Evolutionary conservation across 2,797 vertebrate species (phyloP), one percentile per base, ranked within the genome.

Genomic region (Sitta carolinensis): DNA sequence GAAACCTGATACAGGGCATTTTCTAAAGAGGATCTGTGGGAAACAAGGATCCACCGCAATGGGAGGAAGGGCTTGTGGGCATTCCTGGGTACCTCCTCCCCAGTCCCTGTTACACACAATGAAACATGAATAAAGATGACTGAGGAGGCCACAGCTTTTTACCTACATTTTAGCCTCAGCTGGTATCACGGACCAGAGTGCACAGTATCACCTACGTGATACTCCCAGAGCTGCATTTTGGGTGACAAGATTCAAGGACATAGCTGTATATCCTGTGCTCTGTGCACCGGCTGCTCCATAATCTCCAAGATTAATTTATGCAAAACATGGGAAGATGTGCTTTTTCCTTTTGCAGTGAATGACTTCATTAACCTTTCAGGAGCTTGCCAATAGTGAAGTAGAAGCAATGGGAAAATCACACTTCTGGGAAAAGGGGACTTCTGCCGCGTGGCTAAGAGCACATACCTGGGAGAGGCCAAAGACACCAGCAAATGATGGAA

Each of bases 321-420:
- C 94, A 96, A 92, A 98, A 94, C 96, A 95, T 38, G 13, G 79
- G 90, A 95, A 96, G 93, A 82, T 9, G 21, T 62, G 76, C 74
- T 90, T 97, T 92, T 87, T 95, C 85, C 79, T 93, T 94, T 81
- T 86, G 83, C 93, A 96, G 94, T 77, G 94, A 97, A 97, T 90
- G 94, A 83, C 85, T 94, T 94, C 89, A 95, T 92, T 94, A 96
- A 93, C 94, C 91, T 96, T 96, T 94, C 94, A 90, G 91, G 57
- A 95, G 77, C 82, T 84, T 89, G 85, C 83, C 63, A 75, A 5
- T 21, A 93, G 84, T 81, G 48, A 91, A 91, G 62, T 8, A 69
- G 84, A 88, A 92, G 91, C 59, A 85, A 86, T 34, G 45, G 69
- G 85, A 76, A 88, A 94, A 91, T 87, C 82, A 73, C 55, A 55